A percentile compares a stretch with the other conserved stretches of the same genome.
These are phyloP conservation scores for Dipodomys ordii DNA, from an alignment of 2,113 vertebrate species.

Conservation along the genomic window DNA sequence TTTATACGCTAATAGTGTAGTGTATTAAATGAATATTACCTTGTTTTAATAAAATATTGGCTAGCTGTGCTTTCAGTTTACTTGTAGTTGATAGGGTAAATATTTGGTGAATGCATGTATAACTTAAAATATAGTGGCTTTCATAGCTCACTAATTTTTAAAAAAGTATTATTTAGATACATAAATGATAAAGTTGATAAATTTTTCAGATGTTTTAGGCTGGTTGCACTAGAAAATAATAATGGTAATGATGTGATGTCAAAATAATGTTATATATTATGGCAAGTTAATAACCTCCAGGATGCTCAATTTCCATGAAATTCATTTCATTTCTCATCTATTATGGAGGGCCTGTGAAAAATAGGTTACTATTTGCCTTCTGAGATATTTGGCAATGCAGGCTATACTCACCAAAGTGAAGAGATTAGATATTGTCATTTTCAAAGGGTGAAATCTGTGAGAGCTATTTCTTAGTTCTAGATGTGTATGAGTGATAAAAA, in stretches of 20 bases:
- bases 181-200: conserved; percentile 76
- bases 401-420: conserved; percentile 50
- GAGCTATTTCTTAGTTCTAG: conserved; percentile 70
- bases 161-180: conserved; percentile 74
- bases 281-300: conserved; percentile 74
- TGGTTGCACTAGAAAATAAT: conserved; percentile 78
- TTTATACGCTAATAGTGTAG: not conserved
- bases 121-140: conserved; percentile 66
- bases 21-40: not conserved
- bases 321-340: conserved; percentile 74
- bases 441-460: conserved; percentile 69
- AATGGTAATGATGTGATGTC: conserved; percentile 70
- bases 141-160: conserved; percentile 55
- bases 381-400: conserved; percentile 65
- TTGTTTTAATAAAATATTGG: not conserved
- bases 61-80: not conserved
- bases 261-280: conserved; percentile 69
- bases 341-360: conserved; percentile 74
- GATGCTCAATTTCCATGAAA: conserved; percentile 73
- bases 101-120: conserved; percentile 31
- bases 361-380: conserved; percentile 51
- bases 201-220: conserved; percentile 77
- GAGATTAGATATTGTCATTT: conserved; percentile 77
- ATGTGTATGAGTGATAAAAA: conserved; percentile 63
- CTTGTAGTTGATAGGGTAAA: conserved; percentile 52